These are phyloP conservation scores for Calameuta pallipes DNA, from an alignment of 2,888 invertebrate genomes.

Conservation along the genomic window DNA sequence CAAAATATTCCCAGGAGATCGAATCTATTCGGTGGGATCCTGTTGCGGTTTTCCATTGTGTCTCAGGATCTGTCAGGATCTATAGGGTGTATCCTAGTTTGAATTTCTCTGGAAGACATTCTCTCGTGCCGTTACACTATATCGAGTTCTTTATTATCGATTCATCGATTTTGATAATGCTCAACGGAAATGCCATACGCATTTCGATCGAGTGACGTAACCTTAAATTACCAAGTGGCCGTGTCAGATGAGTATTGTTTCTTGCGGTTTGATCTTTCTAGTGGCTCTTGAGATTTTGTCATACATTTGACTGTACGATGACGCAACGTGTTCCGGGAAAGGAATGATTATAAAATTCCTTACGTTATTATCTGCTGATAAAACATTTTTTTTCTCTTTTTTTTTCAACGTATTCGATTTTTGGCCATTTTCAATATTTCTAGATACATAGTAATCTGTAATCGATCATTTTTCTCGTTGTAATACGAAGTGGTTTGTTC, in stretches of 20 bases:
- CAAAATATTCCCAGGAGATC: constrained; percentile 16
- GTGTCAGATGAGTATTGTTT: background rate
- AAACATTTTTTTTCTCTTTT: background rate
- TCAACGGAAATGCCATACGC: background rate
- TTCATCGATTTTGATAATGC: constrained; percentile 25
- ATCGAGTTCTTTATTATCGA: constrained; percentile 19
- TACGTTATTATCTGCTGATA: background rate
- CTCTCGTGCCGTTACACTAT: background rate
- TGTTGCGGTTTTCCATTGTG: constrained; percentile 33
- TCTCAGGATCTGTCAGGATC: constrained; percentile 21
- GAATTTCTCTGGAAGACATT: background rate
- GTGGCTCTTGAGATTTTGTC: background rate
- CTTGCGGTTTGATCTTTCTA: constrained; percentile 5
- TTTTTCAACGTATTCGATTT: background rate
- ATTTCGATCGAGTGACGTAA: background rate
- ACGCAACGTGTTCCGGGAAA: background rate
- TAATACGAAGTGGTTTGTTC: background rate
- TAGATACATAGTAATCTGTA: background rate
- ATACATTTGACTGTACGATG: background rate
- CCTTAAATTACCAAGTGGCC: background rate
- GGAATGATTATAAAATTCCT: background rate
- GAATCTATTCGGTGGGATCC: constrained; percentile 33
- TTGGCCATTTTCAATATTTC: background rate
- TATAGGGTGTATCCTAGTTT: constrained; percentile 14
- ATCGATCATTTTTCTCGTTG: background rate